A percentile compares a stretch with the other conserved stretches of the same genome.
Evolutionary conservation across 2,797 vertebrate species (phyloP).

Genomic region (Parotocinclus haroldoi): DNA sequence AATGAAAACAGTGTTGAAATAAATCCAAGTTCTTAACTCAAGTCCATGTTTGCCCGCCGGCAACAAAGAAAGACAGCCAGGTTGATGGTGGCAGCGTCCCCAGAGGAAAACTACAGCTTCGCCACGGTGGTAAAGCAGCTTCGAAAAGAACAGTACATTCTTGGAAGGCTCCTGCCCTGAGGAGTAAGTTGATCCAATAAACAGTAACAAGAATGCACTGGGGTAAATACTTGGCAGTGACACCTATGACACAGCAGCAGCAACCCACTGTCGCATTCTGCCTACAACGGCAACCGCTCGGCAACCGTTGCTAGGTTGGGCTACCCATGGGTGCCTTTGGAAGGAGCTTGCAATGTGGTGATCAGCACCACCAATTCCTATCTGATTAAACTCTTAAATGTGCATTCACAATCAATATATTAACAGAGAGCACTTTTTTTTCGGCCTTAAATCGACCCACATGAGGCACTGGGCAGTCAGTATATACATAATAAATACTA

Average conservation of each 20-base stretch:
- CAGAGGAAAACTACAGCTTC: background rate
- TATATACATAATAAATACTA: too few relatives aligned
- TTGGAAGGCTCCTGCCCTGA: background rate
- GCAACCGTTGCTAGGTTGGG: constrained; percentile 41
- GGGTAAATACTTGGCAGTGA: constrained; percentile 21
- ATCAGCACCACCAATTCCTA: background rate
- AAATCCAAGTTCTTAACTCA: background rate
- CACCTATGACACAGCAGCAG: constrained; percentile 28
- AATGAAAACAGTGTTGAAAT: background rate
- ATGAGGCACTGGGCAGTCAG: too few relatives aligned
- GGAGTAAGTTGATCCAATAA: constrained; percentile 23
- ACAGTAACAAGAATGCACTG: constrained; percentile 15
- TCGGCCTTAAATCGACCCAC: too few relatives aligned
- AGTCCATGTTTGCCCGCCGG: background rate
- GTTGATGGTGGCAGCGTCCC: background rate
- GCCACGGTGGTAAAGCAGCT: background rate
- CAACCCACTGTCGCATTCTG: constrained; percentile 28
- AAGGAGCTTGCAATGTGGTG: background rate
- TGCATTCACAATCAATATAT: background rate
- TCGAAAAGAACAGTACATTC: constrained; percentile 14
- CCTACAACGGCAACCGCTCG: constrained; percentile 23
- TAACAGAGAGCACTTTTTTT: too few relatives aligned
- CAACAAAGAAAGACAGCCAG: background rate
- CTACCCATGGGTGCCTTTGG: constrained; percentile 6
- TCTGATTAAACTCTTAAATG: background rate